phyloP scores from a whole-genome alignment of 1,140 invertebrate genomes.

The Drosophila novamexicana region DNA sequence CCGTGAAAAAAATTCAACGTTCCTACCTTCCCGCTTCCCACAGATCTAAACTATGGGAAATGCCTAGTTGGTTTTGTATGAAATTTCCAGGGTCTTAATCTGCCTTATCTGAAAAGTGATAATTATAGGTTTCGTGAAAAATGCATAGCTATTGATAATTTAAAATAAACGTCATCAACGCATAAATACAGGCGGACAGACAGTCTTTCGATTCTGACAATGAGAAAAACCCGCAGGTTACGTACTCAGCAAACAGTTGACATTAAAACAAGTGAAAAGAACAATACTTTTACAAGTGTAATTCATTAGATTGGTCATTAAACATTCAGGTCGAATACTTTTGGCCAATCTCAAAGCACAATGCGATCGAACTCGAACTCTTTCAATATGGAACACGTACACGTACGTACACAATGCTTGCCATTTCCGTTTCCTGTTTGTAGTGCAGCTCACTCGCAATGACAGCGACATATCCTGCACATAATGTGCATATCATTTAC shows the following conservation, averaged over 20 bases:
- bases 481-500: slow-evolving; percentile 82
- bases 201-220: no score
- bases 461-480: slow-evolving; percentile 70
- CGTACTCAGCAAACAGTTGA: neutral
- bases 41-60: no score
- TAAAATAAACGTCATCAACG: no score
- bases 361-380: slow-evolving; percentile 59
- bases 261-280: neutral
- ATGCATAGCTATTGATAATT: no score
- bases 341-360: slow-evolving; percentile 53
- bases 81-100: no score
- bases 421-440: slow-evolving; percentile 81
- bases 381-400: slow-evolving; percentile 52
- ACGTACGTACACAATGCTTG: slow-evolving; percentile 64
- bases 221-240: neutral
- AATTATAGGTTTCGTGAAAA: no score
- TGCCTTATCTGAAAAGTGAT: no score
- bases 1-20: no score
- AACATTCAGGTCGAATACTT: slow-evolving; percentile 46
- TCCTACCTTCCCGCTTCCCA: no score
- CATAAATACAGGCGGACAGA: no score
- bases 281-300: slow-evolving; percentile 25
- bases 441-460: slow-evolving; percentile 11
- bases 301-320: slow-evolving; percentile 44
- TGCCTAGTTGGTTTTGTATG: no score